Base-by-base conservation (phyloP, 2,797 vertebrate genomes). In the Sciaenops ocellatus region DNA sequence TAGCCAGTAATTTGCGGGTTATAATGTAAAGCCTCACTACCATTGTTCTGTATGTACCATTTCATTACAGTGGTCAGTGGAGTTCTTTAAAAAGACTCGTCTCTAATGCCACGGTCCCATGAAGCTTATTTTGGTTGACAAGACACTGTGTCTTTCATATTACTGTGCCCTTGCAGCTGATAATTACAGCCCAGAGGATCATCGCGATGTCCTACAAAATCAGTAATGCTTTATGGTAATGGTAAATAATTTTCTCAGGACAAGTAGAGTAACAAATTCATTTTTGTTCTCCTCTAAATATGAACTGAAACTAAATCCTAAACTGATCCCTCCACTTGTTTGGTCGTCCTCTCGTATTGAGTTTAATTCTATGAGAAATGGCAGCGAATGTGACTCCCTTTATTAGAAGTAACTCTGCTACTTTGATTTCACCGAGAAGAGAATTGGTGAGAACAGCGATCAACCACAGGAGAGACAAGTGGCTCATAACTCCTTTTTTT, bases 211-310 rank as follows among this genome's bases (percentile, higher is more conserved):
- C 73, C 76, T 52, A 38, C 30, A 10, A 84, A 83, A 87, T 86
- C 75, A 74, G 82, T 78, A 63, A 84, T 76, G 78, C 87, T 79
- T 85, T 84, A 85, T 85, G 82, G 74, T 86, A 81, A 89, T 88
- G 50, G 79, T 85, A 65, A 38, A 38, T 83, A 87, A 67, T 86
- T 85, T 65, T 73, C 59, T 80, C 69, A 60, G 30, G 34, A 46
- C 34, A 42, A 85, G 46, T 20, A 61, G 51, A 76, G 79, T 64
- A 75, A 81, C 84, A 79, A 83, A 87, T 86, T 41, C 48, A 60
- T 69, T 71, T 62, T 85, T 84, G 18, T 79, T 79, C 79, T 55
- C 7, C 34, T 60, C 64, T 68, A 80, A 83, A 75, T 79, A 87
- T 85, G 81, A 82, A 22, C 52, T 59, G 57, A 87, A 65, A 80